Percentiles rank a stretch among this genome's conserved stretches.
Evolutionary conservation across 1,140 invertebrate genomes (phyloP).

Genomic region (Drosophila kanapiae): DNA sequence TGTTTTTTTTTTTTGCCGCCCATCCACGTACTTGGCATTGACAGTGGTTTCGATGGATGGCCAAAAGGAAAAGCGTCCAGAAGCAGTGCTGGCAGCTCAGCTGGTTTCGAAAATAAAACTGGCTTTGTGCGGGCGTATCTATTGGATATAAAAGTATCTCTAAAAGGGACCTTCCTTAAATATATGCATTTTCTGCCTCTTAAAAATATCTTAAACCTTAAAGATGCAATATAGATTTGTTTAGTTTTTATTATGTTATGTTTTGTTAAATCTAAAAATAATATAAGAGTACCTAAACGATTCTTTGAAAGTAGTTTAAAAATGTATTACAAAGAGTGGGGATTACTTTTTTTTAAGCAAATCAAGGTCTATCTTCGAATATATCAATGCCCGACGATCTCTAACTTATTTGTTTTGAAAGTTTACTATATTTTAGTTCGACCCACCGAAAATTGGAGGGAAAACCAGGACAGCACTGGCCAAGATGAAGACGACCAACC

Average conservation of each 20-base stretch:
- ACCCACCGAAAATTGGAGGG: neutral
- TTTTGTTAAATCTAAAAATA: neutral
- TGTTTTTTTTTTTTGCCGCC: constrained; percentile 1
- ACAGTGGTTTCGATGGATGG: constrained; percentile 46
- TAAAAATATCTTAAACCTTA: too few species aligned
- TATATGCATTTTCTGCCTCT: too few species aligned
- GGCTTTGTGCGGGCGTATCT: neutral
- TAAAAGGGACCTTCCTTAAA: neutral
- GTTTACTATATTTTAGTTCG: neutral
- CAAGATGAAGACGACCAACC: constrained; percentile 5
- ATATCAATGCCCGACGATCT: neutral
- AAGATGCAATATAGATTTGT: too few species aligned
- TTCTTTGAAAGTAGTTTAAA: neutral
- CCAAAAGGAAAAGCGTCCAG: constrained; percentile 21
- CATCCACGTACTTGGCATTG: constrained; percentile 75
- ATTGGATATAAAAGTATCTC: too few species aligned
- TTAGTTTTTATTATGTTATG: neutral
- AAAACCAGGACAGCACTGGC: constrained; percentile 2
- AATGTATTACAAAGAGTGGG: neutral
- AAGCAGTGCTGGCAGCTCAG: constrained; percentile 2
- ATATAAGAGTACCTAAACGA: neutral
- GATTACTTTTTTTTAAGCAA: neutral
- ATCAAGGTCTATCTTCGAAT: too few species aligned
- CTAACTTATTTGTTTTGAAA: neutral
- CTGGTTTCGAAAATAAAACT: neutral